Evolutionary conservation across 2,888 invertebrate species (phyloP), one percentile per base, ranked within the genome.

Genomic region (Phortica okadai): DNA sequence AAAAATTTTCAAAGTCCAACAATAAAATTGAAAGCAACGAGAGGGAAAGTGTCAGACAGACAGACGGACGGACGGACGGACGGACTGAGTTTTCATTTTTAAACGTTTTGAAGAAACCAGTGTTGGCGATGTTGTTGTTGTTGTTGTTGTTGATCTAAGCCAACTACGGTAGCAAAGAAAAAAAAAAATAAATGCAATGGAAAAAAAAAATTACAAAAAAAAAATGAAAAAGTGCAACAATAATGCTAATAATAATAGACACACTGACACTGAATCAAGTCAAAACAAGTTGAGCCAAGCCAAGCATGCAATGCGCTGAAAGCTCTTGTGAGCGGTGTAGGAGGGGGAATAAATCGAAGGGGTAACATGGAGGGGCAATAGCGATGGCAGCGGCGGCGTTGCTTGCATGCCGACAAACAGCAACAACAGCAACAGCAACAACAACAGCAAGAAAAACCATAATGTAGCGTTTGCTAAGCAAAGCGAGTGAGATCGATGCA

Each of bases 21-120:
- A 69, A 69, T 45, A 45, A 81, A 90, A 89, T 89, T 88, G 89
- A 89, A 89, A 89, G 90, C 89, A 89, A 86, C 83, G 89, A 89
- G 90, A 89, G 90, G 89, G 89, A 89, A 89, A 89, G 90, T 89
- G 89, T 64, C 80, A 59, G 64, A 64, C 41, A 14, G 64, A 59
- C n/a, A 1, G 54, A 59, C 59, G 6, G 59, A 59, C 21, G 25
- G 85, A 59, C n/a, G 3, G 54, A 59, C 59, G 6, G 59, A 59
- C 21, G 25, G 85, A 14, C 41, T 80, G 84, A 85, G 85, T 85
- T 87, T 86, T 83, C 84, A 84, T 83, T 85, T 81, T 75, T 73
- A 50, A 67, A 74, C 56, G 74, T 45, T 74, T 54, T 66, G 44
- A 33, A 54, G 70, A 72, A 72, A 72, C 50, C 69, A 58, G 56